Evolutionary conservation across 2,888 invertebrate genomes (phyloP).

Genomic region (Tyria jacobaeae): DNA sequence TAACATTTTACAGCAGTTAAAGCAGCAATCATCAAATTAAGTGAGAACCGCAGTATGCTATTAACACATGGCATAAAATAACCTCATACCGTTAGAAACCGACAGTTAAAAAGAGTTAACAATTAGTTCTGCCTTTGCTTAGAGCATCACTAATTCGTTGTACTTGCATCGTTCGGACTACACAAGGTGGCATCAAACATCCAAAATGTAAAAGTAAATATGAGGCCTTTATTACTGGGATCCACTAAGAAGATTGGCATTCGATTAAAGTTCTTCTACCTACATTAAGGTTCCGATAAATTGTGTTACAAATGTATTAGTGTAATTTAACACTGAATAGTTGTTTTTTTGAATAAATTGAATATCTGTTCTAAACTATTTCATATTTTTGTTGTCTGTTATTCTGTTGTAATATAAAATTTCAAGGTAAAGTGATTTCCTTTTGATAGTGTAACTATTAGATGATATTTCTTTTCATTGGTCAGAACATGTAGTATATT

Average conservation of each 20-base stretch:
- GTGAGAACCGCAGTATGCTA: conserved; percentile 12
- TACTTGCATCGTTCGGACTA: conserved; percentile 50
- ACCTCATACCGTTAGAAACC: conserved; percentile 44
- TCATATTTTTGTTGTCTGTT: too few species aligned
- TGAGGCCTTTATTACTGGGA: conserved; percentile 43
- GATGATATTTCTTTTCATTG: too few species aligned
- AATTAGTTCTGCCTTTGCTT: conserved; percentile 64
- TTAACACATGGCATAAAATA: conserved; percentile 27
- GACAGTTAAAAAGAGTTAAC: conserved; percentile 51
- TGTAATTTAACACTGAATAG: too few species aligned
- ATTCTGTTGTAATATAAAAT: neutral
- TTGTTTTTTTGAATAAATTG: too few species aligned
- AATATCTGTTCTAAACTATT: too few species aligned
- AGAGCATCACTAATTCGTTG: conserved; percentile 57
- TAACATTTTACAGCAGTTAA: too few species aligned
- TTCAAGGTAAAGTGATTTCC: too few species aligned
- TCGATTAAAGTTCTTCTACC: too few species aligned
- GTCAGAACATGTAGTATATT: too few species aligned
- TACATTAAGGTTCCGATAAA: too few species aligned
- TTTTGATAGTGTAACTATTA: too few species aligned
- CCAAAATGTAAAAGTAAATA: conserved; percentile 39
- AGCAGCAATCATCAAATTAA: conserved; percentile 9
- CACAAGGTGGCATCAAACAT: conserved; percentile 34
- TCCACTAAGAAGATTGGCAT: conserved; percentile 17
- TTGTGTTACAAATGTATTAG: too few species aligned